phyloP scores from a whole-genome alignment of 2,113 vertebrate genomes.

The Eclectus roratus region DNA sequence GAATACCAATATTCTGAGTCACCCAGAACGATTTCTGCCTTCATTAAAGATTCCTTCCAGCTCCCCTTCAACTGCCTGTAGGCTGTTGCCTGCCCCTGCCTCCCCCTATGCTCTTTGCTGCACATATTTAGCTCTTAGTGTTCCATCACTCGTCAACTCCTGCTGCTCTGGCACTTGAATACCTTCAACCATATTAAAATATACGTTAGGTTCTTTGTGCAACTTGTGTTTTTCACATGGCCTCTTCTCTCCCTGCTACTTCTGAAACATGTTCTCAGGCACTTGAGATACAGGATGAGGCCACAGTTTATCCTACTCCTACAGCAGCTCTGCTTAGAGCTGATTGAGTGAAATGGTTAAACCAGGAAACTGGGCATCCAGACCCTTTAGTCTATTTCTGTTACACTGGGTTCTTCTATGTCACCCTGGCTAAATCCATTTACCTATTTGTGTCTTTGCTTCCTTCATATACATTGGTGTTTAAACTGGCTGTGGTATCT shows the following conservation, averaged over 20 bases:
- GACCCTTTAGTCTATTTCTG: background rate
- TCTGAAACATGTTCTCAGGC: background rate
- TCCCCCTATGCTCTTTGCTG: slow-evolving; percentile 42
- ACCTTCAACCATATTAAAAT: background rate
- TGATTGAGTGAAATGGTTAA: background rate
- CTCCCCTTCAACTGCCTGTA: slow-evolving; percentile 22
- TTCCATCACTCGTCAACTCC: background rate
- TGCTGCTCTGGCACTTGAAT: background rate
- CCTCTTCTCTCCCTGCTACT: background rate
- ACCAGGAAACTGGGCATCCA: background rate
- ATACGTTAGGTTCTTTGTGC: background rate
- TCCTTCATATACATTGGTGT: background rate
- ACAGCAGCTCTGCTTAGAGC: background rate
- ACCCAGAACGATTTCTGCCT: slow-evolving; percentile 38
- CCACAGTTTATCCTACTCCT: background rate
- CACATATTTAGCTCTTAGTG: background rate
- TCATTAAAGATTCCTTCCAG: slow-evolving; percentile 45
- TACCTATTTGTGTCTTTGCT: background rate
- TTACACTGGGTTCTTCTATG: background rate
- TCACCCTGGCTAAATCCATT: background rate
- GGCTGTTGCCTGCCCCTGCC: slow-evolving; percentile 57
- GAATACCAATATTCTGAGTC: slow-evolving; percentile 62
- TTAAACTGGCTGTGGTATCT: background rate
- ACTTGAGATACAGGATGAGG: background rate
- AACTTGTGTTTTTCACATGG: background rate